phyloP scores from a whole-genome alignment of 2,113 vertebrate genomes.

The Dasyornis broadbenti region DNA sequence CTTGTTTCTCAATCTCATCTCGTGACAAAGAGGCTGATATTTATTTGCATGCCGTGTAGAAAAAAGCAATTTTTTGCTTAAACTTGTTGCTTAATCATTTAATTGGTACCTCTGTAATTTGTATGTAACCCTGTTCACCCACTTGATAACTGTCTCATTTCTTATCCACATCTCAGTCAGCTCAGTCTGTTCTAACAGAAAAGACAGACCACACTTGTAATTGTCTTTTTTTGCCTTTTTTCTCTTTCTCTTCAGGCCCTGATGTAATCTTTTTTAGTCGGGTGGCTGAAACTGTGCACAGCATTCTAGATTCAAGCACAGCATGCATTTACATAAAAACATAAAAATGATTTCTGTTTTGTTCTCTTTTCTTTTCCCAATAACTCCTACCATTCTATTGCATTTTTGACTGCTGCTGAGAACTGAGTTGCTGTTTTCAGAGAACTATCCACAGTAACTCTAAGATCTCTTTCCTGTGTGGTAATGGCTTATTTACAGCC shows the following conservation, averaged over 20 bases:
- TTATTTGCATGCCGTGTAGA: not conserved
- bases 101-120: not conserved
- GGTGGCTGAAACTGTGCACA: not conserved
- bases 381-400: not conserved
- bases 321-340: not conserved
- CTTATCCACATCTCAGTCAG: not conserved
- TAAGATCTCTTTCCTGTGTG: not conserved
- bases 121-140: not conserved
- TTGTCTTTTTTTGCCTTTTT: not conserved
- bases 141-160: not conserved
- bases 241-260: not conserved
- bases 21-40: not conserved
- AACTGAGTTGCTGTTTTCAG: not conserved
- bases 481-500: slow-evolving; percentile 30
- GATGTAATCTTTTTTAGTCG: not conserved
- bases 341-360: slow-evolving; percentile 20
- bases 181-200: not conserved
- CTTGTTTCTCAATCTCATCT: not conserved
- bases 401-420: not conserved
- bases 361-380: not conserved
- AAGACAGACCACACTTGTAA: not conserved
- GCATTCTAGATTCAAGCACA: not conserved
- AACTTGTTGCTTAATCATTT: not conserved
- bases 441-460: not conserved
- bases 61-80: not conserved